A percentile compares a stretch with the other conserved stretches of the same genome.
Evolutionary conservation across 2,113 vertebrate species (phyloP).

Genomic region (Merops nubicus): DNA sequence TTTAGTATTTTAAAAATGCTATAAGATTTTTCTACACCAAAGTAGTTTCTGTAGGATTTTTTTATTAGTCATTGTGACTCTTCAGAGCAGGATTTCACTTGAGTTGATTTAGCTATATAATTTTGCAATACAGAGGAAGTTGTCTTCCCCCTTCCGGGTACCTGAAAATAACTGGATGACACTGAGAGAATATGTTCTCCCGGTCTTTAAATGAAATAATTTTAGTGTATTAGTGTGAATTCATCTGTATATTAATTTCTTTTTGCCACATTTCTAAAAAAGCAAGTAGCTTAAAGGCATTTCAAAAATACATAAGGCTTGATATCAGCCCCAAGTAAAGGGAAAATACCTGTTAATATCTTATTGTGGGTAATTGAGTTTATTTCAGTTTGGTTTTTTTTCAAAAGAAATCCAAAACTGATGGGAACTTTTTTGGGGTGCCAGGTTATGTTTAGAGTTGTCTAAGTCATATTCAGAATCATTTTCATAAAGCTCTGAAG

Average conservation of each 20-base stretch:
- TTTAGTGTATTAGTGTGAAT: background rate
- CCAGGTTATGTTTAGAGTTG: background rate
- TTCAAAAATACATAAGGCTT: background rate
- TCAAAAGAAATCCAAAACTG: background rate
- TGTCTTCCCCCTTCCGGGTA: background rate
- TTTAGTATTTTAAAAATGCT: background rate
- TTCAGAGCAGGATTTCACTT: background rate
- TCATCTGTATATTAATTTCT: background rate
- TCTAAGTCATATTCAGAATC: background rate
- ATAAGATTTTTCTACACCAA: background rate
- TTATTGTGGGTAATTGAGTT: background rate
- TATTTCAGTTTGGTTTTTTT: background rate
- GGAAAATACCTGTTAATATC: background rate
- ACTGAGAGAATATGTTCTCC: background rate
- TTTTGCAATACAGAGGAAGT: background rate
- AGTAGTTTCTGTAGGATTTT: background rate
- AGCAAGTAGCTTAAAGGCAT: background rate
- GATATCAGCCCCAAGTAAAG: background rate
- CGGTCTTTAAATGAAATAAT: background rate
- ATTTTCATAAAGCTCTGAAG: background rate
- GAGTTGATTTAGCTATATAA: background rate
- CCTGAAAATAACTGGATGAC: background rate
- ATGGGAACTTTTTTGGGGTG: background rate
- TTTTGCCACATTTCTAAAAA: background rate
- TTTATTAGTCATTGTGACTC: background rate